These are phyloP conservation scores for Peromyscus melanophrys DNA, from an alignment of 2,797 vertebrate species.

Conservation along the genomic window DNA sequence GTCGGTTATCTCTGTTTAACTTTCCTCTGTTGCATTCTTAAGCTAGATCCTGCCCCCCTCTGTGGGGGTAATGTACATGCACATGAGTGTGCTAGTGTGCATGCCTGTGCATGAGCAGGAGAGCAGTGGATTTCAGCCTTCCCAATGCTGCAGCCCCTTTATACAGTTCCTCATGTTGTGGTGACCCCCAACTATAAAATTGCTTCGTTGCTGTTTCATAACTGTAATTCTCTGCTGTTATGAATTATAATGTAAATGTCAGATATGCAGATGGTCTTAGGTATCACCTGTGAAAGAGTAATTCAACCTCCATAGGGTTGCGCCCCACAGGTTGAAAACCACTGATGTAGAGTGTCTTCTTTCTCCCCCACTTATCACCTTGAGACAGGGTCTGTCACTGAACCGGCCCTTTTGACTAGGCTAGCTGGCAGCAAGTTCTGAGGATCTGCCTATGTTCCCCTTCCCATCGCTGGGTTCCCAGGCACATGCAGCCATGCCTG, in stretches of 20 bases:
- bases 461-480: background rate
- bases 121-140: background rate
- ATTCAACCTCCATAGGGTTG: background rate
- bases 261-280: background rate
- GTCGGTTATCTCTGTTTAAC: background rate
- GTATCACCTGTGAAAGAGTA: background rate
- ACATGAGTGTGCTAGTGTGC: background rate
- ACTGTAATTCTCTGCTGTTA: background rate
- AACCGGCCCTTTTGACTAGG: background rate
- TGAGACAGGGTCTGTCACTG: too few relatives aligned
- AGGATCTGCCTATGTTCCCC: background rate
- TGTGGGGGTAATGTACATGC: background rate
- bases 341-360: too few relatives aligned
- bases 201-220: background rate
- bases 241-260: background rate
- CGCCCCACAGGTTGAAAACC: background rate
- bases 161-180: background rate
- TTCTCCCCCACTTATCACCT: too few relatives aligned
- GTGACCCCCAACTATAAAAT: background rate
- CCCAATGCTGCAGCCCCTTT: background rate
- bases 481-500: too few relatives aligned
- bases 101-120: too few relatives aligned
- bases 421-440: too few relatives aligned
- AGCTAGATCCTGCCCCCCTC: background rate
- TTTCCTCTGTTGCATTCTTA: background rate